These are phyloP conservation scores for Bruchidius siliquastri DNA, from an alignment of 2,888 invertebrate species.

Conservation along the genomic window DNA sequence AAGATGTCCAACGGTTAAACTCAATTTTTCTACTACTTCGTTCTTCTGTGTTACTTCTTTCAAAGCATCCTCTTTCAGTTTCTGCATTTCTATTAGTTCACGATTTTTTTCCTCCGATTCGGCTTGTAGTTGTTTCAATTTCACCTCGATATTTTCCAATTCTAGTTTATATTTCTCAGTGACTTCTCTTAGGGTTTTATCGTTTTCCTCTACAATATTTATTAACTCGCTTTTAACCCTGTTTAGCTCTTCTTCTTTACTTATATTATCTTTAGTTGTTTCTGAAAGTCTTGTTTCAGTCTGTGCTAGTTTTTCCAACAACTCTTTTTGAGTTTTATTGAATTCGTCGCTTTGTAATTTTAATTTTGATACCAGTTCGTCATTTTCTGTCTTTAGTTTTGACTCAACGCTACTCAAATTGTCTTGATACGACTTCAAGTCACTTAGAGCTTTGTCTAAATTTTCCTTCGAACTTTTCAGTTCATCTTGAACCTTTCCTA, in stretches of 20 bases:
- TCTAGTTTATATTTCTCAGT: neutral
- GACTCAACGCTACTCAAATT: conserved; percentile 22
- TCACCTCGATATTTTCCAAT: conserved; percentile 4
- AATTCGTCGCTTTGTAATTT: conserved; percentile 45
- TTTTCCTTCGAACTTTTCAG: conserved; percentile 37
- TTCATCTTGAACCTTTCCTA: conserved; percentile 36
- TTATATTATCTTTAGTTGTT: neutral
- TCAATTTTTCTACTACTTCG: conserved; percentile 3
- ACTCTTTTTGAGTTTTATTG: conserved; percentile 42
- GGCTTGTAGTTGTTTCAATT: conserved; percentile 20
- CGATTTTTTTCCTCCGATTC: conserved; percentile 15
- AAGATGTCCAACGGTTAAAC: neutral
- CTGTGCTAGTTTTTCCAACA: conserved; percentile 27
- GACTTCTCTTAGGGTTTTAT: conserved; percentile 2
- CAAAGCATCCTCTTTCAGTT: conserved; percentile 8
- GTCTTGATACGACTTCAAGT: conserved; percentile 32
- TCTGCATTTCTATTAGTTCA: conserved; percentile 22
- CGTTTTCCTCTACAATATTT: neutral
- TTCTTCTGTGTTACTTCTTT: conserved; percentile 9
- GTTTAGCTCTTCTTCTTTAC: neutral
- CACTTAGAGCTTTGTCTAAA: conserved; percentile 25
- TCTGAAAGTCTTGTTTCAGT: conserved; percentile 26
- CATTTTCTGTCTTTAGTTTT: conserved; percentile 6
- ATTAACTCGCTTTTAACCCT: neutral
- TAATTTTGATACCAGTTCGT: conserved; percentile 41